Base-by-base conservation (phyloP, 2,797 vertebrate genomes). In the Eutrigla gurnardus region DNA sequence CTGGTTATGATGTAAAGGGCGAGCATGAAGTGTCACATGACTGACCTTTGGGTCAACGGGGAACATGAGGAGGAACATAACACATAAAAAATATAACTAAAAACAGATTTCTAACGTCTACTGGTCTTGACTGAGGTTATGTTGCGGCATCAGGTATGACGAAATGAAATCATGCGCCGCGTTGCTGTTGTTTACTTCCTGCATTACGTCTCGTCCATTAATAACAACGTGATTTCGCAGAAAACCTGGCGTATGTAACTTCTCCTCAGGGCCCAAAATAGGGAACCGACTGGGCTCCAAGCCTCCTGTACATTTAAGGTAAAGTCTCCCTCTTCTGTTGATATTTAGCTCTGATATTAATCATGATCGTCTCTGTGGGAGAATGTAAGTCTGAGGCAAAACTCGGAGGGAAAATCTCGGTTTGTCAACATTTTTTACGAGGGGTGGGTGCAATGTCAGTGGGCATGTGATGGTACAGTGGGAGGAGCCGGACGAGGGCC, bases 381-480 rank as follows among this genome's bases (percentile, higher is more conserved):
- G 46, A 55, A 64, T 46, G 36, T 13, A 7, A 6, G 13, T 58
- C 63, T 75, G 35, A 49, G 32, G 60, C 57, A 18, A 59, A 42
- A 74, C 70, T 71, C 66, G 33, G 25, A 66, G 39, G 33, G 77
- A 84, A 85, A 84, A 74, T 75, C 77, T 66, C 78, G 84, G 69
- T 72, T 72, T 83, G 86, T 90, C 88, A 90, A 90, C 83, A 88
- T 83, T 83, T 91, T 89, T 92, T 88, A 88, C 77, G 80, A 77
- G 36, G 70, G 71, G 78, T 60, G 80, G 58, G 64, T 72, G 78
- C 71, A 14, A 70, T 77, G 80, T 81, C 84, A 58, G 45, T 35
- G 73, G 53, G 52, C 92, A 91, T 93, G 86, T 93, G 91, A 92
- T 82, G 37, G 32, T 10, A 50, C 3, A 18, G 80, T 65, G 86